Evolutionary conservation across 2,888 invertebrate genomes (phyloP).

Genomic region (Brenthis ino): DNA sequence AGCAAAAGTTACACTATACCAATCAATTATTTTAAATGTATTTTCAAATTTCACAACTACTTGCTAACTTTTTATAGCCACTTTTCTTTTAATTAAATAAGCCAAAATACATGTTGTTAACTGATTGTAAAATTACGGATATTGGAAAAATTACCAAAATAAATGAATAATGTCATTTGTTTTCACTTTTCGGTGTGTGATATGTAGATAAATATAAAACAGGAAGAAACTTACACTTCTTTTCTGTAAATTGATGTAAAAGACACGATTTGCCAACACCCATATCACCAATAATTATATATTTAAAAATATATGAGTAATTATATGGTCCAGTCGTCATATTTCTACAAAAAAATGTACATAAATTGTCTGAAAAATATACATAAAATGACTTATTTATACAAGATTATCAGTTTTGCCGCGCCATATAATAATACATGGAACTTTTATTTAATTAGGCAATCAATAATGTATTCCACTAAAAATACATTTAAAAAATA

Average conservation of each 20-base stretch:
- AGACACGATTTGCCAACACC: conserved; percentile 99
- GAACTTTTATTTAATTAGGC: neutral
- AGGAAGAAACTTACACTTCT: conserved; percentile 93
- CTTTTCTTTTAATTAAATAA: neutral
- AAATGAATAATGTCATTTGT: too few species aligned
- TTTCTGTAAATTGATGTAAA: conserved; percentile 99
- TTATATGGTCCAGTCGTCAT: conserved; percentile 99
- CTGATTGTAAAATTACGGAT: too few species aligned
- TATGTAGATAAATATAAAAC: neutral
- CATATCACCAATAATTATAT: conserved; percentile 99
- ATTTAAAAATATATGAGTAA: conserved; percentile 99
- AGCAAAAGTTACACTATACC: too few species aligned
- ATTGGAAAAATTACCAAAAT: too few species aligned
- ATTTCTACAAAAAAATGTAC: conserved; percentile 57
- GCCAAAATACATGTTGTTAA: neutral
- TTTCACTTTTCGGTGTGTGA: too few species aligned
- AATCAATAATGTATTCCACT: neutral
- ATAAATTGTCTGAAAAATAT: neutral
- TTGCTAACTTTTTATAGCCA: too few species aligned
- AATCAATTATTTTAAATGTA: too few species aligned
- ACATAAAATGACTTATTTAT: neutral
- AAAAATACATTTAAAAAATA: neutral
- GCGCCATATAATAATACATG: neutral
- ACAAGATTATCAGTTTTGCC: neutral
- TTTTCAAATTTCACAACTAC: too few species aligned